Evolutionary conservation across 2,888 invertebrate genomes (phyloP).

Genomic region (Poecilus cupreus): DNA sequence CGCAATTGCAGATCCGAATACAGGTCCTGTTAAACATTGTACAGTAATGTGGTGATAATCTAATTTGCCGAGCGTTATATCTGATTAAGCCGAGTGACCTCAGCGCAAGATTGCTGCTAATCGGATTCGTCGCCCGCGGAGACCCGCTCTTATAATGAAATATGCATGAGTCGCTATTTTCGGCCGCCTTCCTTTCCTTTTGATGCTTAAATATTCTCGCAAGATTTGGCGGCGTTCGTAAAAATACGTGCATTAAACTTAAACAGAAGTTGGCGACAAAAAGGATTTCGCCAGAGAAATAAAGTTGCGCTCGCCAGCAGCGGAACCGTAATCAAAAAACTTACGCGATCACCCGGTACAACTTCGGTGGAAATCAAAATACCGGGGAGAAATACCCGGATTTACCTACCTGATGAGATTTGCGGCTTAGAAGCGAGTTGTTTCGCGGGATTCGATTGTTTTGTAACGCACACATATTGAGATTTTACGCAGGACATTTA

Average conservation of each 20-base stretch:
- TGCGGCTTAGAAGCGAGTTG: no score
- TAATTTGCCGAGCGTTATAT: no score
- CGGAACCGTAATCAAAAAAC: conserved; percentile 30
- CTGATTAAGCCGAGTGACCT: no score
- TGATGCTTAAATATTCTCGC: conserved; percentile 41
- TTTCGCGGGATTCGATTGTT: no score
- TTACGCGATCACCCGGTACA: conserved; percentile 7
- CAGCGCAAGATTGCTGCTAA: neutral
- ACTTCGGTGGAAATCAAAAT: neutral
- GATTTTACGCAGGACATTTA: no score
- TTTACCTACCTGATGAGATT: no score
- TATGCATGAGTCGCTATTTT: conserved; percentile 45
- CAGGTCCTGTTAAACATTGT: no score
- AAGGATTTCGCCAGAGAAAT: conserved; percentile 36
- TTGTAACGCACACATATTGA: no score
- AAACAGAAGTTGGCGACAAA: conserved; percentile 37
- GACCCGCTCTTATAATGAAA: conserved; percentile 30
- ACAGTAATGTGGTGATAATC: no score
- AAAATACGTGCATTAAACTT: conserved; percentile 47
- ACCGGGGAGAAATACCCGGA: no score
- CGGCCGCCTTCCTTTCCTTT: neutral
- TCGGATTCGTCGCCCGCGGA: neutral
- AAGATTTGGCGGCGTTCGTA: conserved; percentile 40
- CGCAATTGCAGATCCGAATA: no score
- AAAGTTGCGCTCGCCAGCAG: conserved; percentile 23